Base-by-base conservation (phyloP, 2,888 invertebrate species). In the Bedellia somnulentella region DNA sequence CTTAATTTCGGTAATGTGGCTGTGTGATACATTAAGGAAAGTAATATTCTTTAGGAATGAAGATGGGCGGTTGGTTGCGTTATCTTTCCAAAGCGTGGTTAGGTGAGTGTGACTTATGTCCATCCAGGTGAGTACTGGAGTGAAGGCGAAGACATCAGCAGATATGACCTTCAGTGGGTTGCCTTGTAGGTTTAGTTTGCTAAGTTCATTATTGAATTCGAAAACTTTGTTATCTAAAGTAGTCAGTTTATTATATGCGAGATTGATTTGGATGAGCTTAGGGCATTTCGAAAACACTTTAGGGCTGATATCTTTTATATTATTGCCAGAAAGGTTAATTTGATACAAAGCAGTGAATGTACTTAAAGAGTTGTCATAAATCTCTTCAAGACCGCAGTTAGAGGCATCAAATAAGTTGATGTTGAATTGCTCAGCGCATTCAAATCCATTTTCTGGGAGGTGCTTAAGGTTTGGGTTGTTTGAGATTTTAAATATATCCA, bases 341-440 rank as follows among this genome's bases (percentile, higher is more conserved):
- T 79, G 80, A 2, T 81, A 78, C 40, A 90, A 52, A 21, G 82
- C 82, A 2, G 86, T 83, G 81, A 90, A 87, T 2, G 84, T 80
- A 39, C 80, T 79, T 48, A 90, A 82, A 1, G 85, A 83, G 38
- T 80, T 79, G 38, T 80, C 79, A 25, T 78, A 77, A 31, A 86
- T 63, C 35, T 76, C 76, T 28, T 80, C 78, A 12, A 90, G 73
- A 6, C 83, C 84, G 49, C 89, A 90, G 49, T 85, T 81, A 3
- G 86, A 83, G 12, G 88, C 83, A 41, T 89, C 89, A 45, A 90
- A 82, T 24, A 80, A 73, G 50, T 83, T 83, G 35, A 85, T 80
- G 38, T 81, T 82, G 46, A 80, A 82, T 46, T 77, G 71, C 31
- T 79, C 79, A 21, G 78, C 80, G 40, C 81, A 79, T 38, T 77